These are phyloP conservation scores for Heteropelma amictum DNA, from an alignment of 2,888 invertebrate genomes.

Conservation along the genomic window DNA sequence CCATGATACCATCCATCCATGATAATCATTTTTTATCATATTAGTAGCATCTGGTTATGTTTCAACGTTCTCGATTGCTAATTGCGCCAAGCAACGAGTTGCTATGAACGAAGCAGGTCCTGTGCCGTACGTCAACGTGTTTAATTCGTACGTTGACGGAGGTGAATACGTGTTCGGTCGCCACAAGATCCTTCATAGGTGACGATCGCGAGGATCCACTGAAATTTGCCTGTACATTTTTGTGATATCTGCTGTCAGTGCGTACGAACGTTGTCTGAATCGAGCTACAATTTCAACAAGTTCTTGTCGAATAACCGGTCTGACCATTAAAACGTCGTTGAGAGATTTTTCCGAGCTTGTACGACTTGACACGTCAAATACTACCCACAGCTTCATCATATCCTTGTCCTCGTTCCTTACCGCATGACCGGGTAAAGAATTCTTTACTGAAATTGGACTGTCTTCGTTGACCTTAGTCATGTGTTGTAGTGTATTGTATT, in stretches of 20 bases:
- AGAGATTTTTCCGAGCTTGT: slow-evolving; percentile 50
- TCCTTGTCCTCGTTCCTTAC: slow-evolving; percentile 59
- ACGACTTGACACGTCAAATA: slow-evolving; percentile 65
- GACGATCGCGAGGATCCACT: neutral
- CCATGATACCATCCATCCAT: neutral
- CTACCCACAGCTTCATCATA: slow-evolving; percentile 65
- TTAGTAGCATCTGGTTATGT: neutral
- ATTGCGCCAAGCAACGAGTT: neutral
- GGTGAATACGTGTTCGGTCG: neutral
- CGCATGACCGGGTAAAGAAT: slow-evolving; percentile 65
- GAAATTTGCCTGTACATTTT: neutral
- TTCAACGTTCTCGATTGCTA: neutral
- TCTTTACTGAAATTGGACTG: neutral
- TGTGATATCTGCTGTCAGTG: neutral
- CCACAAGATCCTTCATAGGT: neutral
- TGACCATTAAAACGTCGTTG: slow-evolving; percentile 25
- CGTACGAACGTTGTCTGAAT: slow-evolving; percentile 30
- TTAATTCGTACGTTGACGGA: neutral
- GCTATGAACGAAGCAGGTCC: neutral
- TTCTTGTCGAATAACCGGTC: slow-evolving; percentile 30
- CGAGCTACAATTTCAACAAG: slow-evolving; percentile 6
- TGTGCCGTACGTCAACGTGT: neutral
- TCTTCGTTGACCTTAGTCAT: slow-evolving; percentile 5
- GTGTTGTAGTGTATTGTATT: slow-evolving; percentile 31
- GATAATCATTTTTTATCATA: neutral